Conservation (phyloP, 2,888 invertebrate genomes). For the Drosophila colorata region DNA sequence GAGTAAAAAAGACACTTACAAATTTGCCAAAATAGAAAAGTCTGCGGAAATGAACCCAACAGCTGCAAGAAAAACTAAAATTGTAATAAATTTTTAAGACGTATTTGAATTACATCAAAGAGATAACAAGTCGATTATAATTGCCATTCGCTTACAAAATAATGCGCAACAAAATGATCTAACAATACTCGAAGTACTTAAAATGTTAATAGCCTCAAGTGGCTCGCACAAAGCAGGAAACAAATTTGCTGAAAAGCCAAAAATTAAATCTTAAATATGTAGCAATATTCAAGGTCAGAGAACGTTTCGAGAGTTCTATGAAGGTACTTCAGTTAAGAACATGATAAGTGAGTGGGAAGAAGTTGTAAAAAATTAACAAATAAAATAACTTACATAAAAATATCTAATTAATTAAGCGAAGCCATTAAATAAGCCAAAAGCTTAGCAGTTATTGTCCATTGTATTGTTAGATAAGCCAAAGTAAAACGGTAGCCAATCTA, state of each 20-base stretch:
- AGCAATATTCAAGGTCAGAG: slow-evolving; percentile 59
- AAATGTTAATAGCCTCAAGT: slow-evolving; percentile 41
- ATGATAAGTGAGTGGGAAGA: slow-evolving; percentile 38
- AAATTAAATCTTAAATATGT: slow-evolving; percentile 32
- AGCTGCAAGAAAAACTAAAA: background rate
- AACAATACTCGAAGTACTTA: slow-evolving; percentile 13
- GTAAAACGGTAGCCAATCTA: slow-evolving; percentile 43
- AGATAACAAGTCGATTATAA: background rate
- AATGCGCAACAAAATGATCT: slow-evolving; percentile 36
- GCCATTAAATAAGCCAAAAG: slow-evolving; percentile 7
- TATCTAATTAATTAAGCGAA: background rate
- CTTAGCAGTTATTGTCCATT: slow-evolving; percentile 11
- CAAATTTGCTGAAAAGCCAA: slow-evolving; percentile 37
- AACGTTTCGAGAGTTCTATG: slow-evolving; percentile 45
- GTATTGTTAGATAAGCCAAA: slow-evolving; percentile 7
- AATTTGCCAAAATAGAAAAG: slow-evolving; percentile 2
- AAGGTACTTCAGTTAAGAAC: slow-evolving; percentile 42
- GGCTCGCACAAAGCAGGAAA: slow-evolving; percentile 59
- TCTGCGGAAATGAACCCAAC: background rate
- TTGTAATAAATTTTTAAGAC: slow-evolving; percentile 17
- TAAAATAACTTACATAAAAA: slow-evolving; percentile 12
- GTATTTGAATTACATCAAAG: slow-evolving; percentile 30
- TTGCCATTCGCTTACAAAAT: slow-evolving; percentile 16
- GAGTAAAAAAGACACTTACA: slow-evolving; percentile 1
- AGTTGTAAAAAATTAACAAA: slow-evolving; percentile 11